Base-by-base conservation (phyloP, 2,797 vertebrate genomes). In the Geotrypetes seraphini region DNA sequence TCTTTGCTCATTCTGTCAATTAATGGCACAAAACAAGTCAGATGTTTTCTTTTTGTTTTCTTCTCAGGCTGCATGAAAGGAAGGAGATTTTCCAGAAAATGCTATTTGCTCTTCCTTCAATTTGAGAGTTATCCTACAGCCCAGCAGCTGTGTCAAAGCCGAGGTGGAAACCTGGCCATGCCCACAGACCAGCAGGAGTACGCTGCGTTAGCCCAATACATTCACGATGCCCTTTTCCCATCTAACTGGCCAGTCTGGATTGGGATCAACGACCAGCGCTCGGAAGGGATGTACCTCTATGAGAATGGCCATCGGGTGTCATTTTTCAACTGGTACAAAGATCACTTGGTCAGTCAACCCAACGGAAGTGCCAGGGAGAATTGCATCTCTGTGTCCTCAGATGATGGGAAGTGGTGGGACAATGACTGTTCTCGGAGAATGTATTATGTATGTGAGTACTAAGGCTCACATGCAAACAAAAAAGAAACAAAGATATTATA, bases 351-450 rank as follows among this genome's bases (percentile, higher is more conserved):
- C 38, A 81, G 83, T 39, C 88, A 95, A 60, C 91, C 91, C 2
- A 92, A 95, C 10, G 90, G 91, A 2, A 85, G 87, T 7, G 53
- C 53, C 39, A 71, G 75, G 2, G 91, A 95, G 70, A 95, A 95
- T 75, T 95, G 91, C 5, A 88, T 93, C 52, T 80, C 87, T 3
- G 83, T 92, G 78, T 83, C 89, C 7, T 90, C 90, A 0, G 87
- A 91, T 9, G 87, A 92, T 1, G 91, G 91, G 3, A 88, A 91
- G 48, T 95, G 90, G 91, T 95, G 91, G 91, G 91, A 95, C 63
- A 87, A 88, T 47, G 89, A 89, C 75, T 95, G 91, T 25, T 79
- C 86, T 26, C 74, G 87, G 27, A 79, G 72, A 49, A 89, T 92
- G 80, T 87, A 86, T 71, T 93, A 85, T 30, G 56, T 90, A 29